These are phyloP conservation scores for Distichodus sexfasciatus DNA, from an alignment of 2,797 vertebrate species.

Conservation along the genomic window DNA sequence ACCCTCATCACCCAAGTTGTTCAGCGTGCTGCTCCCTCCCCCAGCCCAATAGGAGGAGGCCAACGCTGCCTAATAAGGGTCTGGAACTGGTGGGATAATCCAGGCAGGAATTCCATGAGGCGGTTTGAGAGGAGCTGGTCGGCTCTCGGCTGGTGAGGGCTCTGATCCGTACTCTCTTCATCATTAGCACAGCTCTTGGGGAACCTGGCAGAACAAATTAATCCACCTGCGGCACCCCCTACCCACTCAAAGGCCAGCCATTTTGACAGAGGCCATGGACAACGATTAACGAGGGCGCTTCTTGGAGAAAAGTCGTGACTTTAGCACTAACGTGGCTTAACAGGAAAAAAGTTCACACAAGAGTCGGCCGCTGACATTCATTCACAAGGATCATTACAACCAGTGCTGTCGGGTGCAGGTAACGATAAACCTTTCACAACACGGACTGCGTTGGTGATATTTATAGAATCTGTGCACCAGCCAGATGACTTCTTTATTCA, in stretches of 20 bases:
- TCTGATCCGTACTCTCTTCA: slow-evolving; percentile 49
- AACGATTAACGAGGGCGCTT: slow-evolving; percentile 40
- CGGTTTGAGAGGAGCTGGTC: slow-evolving; percentile 33
- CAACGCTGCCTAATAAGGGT: slow-evolving; percentile 44
- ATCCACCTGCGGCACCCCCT: slow-evolving; percentile 50
- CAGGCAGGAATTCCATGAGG: slow-evolving; percentile 48
- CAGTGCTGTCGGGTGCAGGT: neutral
- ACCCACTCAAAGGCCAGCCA: slow-evolving; percentile 24
- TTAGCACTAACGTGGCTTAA: slow-evolving; percentile 15
- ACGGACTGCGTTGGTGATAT: neutral
- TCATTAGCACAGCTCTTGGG: slow-evolving; percentile 44
- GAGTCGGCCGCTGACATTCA: neutral
- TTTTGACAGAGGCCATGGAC: slow-evolving; percentile 40
- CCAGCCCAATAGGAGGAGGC: slow-evolving; percentile 18
- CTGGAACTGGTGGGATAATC: slow-evolving; percentile 44
- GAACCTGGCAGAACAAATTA: slow-evolving; percentile 54
- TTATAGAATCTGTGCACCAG: neutral
- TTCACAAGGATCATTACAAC: neutral
- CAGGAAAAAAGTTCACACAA: neutral
- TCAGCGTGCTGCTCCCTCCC: slow-evolving; percentile 26
- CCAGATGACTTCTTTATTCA: neutral
- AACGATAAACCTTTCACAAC: neutral
- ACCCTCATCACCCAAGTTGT: slow-evolving; percentile 36
- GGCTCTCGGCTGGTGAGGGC: slow-evolving; percentile 36
- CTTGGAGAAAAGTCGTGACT: neutral